These are phyloP conservation scores for Allobates femoralis DNA, from an alignment of 2,797 vertebrate species.

Conservation along the genomic window DNA sequence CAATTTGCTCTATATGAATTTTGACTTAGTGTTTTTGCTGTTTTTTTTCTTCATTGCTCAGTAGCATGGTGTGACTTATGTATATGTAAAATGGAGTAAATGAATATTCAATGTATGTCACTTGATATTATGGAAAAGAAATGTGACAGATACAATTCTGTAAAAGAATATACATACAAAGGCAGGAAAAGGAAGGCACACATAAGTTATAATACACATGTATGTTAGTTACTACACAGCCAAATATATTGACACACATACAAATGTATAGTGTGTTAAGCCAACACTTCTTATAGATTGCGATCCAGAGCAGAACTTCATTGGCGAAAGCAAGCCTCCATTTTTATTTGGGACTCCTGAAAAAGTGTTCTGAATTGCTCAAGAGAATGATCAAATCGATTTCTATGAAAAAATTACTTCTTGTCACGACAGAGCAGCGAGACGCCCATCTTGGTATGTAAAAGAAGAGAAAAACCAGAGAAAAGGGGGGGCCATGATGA, in stretches of 20 bases:
- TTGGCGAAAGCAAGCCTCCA: too few species aligned
- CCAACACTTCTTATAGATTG: too few species aligned
- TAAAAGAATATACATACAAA: conserved; percentile 16
- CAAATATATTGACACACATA: background rate
- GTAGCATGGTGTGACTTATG: conserved; percentile 28
- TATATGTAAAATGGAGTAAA: conserved; percentile 58
- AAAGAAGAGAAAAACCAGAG: too few species aligned
- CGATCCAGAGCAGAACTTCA: too few species aligned
- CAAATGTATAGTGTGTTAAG: background rate
- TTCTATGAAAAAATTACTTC: too few species aligned
- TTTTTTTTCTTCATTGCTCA: conserved; percentile 32
- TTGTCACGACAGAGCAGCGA: too few species aligned
- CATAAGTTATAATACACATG: background rate
- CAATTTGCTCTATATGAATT: conserved; percentile 62
- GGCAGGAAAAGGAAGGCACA: background rate
- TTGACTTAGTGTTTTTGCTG: conserved; percentile 56
- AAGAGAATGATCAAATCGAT: too few species aligned
- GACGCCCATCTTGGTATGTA: too few species aligned
- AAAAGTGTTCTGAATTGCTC: too few species aligned
- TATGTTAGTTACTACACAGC: background rate
- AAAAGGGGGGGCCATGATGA: too few species aligned
- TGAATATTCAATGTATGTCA: conserved; percentile 61
- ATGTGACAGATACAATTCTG: conserved; percentile 19
- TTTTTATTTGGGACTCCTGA: too few species aligned
- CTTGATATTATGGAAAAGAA: conserved; percentile 40